Base-by-base conservation (phyloP, 2,113 vertebrate species). In the Orycteropus afer region DNA sequence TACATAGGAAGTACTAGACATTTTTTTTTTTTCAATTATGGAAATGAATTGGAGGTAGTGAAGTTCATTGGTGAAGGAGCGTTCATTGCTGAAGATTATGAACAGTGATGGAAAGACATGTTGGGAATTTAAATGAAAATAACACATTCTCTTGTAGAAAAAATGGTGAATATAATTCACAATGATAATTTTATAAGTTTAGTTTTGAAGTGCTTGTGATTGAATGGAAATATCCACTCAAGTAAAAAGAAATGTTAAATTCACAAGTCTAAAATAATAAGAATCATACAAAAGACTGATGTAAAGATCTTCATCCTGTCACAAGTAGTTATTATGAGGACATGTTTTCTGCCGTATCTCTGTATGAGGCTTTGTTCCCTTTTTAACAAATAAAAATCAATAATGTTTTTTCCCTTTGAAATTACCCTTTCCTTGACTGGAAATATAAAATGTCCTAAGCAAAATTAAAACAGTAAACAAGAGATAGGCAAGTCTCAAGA, bases 381-480 rank as follows among this genome's bases (percentile, higher is more conserved):
- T 86, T 90, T 80, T 82, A 69, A 49, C 17, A 92, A 57, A 47
- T 80, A 86, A 37, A 90, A 88, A 40, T 23, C 18, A 29, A 61
- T 37, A 71, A 9, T 71, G 53, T 1, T 79, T 90, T 23, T 90
- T n/a, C 0, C 12, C 22, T 37, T 40, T 13, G 29, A 78, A 51
- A 57, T 80, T 65, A 20, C 17, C 4, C 17, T 89, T 79, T 69
- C 1, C 20, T 89, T 73, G 25, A 78, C 59, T 65, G 85, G 37
- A 81, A 69, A 71, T 37, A 86, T n/a, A 57, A 86, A 86, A 17
- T 71, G 1, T 90, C 18, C 90, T 40, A 34, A 77, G 37, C 1
- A 89, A 63, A 83, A 63, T 83, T 76, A 65, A 82, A 97, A 92
- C 65, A 82, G 32, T 53, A 80, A 51, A 67, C 17, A 61, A 80